Base-by-base conservation (phyloP, 2,113 vertebrate genomes). In the Hippocampus abdominalis region DNA sequence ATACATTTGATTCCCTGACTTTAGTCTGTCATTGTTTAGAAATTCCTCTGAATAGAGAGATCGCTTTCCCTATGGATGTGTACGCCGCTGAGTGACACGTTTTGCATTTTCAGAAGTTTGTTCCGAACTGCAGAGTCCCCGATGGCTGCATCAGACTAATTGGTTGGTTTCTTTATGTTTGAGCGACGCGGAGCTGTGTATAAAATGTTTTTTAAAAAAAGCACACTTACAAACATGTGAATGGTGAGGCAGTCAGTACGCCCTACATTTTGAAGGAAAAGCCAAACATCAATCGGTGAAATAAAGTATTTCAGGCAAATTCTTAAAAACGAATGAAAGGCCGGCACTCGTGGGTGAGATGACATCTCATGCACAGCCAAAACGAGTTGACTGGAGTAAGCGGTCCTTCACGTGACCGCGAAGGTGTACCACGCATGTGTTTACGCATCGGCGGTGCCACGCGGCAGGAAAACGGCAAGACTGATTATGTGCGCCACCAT, bases 401-500 rank as follows among this genome's bases (percentile, higher is more conserved):
- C 69, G 40, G 71, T 64, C 60, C 53, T 9, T 62, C 67, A 81
- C 71, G 80, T 81, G 82, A 74, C 72, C 56, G 64, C 78, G 84
- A 86, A 88, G 85, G 70, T 72, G 63, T 81, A 87, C 76, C 64
- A 18, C 3, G 23, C 60, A 68, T 73, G 69, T 66, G 69, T 80
- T 76, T 56, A 78, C 71, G 78, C 70, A 76, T 36, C 56, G 79
- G 61, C 69, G 15, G 66, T 53, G 68, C 69, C 80, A 83, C 29
- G 66, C 71, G 57, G 75, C 54, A 71, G 81, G 78, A 81, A 76
- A 78, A 81, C 71, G 77, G 72, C 72, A 25, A 27, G 49, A 66
- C 63, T 79, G 78, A 79, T 87, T 80, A 86, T 77, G 81, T 32
- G 2, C 15, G 64, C 63, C 73, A 76, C 78, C 82, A 82, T 82